Evolutionary conservation across 2,888 invertebrate genomes (phyloP).

Genomic region (Tethea ocularis): DNA sequence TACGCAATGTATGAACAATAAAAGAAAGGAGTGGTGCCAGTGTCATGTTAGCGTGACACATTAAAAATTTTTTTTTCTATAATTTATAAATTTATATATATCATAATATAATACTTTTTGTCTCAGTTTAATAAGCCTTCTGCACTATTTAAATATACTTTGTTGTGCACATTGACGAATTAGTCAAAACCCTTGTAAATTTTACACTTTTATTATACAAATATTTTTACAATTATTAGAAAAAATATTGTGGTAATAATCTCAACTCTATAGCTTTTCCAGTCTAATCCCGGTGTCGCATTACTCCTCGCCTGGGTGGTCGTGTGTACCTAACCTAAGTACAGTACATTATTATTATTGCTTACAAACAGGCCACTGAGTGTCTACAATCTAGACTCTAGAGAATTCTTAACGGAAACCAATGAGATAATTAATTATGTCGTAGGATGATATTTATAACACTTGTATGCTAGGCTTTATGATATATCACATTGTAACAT

Average conservation of each 20-base stretch:
- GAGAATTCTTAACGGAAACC: slow-evolving; percentile 54
- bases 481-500: no score
- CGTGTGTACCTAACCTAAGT: slow-evolving; percentile 51
- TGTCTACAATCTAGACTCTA: slow-evolving; percentile 56
- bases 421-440: slow-evolving; percentile 39
- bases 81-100: no score
- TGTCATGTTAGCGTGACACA: no score
- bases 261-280: slow-evolving; percentile 40
- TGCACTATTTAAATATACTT: no score
- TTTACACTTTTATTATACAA: no score
- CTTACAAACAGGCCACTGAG: slow-evolving; percentile 54
- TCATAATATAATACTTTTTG: no score
- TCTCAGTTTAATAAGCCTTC: no score
- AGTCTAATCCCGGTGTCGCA: slow-evolving; percentile 67
- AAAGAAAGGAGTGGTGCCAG: slow-evolving; percentile 34
- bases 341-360: slow-evolving; percentile 51
- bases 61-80: no score
- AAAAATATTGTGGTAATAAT: slow-evolving; percentile 5
- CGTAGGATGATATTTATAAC: slow-evolving; percentile 40
- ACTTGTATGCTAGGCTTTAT: slow-evolving; percentile 20
- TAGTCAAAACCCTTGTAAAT: no score
- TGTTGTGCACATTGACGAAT: no score
- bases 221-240: slow-evolving; percentile 24
- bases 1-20: slow-evolving; percentile 46
- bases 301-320: slow-evolving; percentile 73